phyloP scores from a whole-genome alignment of 2,888 invertebrate genomes.

The Acholoe squamosa region DNA sequence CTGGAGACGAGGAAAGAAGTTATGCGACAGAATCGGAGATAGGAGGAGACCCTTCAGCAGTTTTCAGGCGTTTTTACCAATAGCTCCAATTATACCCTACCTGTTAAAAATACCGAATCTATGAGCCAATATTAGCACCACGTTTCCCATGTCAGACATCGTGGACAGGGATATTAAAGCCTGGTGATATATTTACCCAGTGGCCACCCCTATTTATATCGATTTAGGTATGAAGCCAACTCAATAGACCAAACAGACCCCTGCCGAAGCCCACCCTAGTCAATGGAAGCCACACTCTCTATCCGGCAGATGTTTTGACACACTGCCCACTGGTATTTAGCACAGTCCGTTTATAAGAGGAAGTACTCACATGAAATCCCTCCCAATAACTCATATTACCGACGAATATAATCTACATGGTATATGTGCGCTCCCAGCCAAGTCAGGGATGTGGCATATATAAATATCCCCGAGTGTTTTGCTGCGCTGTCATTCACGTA shows the following conservation, averaged over 20 bases:
- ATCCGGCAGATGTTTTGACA: not conserved
- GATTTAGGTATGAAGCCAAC: constrained; percentile 44
- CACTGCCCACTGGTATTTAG: constrained; percentile 12
- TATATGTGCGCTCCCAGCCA: not conserved
- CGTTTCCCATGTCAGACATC: not conserved
- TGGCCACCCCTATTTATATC: not conserved
- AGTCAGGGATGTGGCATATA: not conserved
- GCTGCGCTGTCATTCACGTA: too few species aligned
- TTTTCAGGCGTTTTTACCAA: too few species aligned
- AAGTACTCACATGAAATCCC: not conserved
- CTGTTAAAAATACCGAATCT: not conserved
- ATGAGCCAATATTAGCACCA: not conserved
- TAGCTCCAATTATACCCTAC: too few species aligned
- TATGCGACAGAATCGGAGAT: not conserved
- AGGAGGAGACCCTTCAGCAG: too few species aligned
- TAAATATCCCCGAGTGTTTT: too few species aligned
- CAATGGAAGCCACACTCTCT: constrained; percentile 8
- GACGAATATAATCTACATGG: not conserved
- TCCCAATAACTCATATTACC: not conserved
- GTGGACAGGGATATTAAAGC: constrained; percentile 2
- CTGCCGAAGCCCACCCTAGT: not conserved
- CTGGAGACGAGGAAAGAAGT: not conserved
- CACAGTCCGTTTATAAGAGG: not conserved
- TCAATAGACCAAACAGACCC: not conserved
- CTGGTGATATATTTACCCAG: constrained; percentile 17